Evolutionary conservation across 2,888 invertebrate species (phyloP), one percentile per base, ranked within the genome.

Genomic region (Carpatolechia fugitivella): DNA sequence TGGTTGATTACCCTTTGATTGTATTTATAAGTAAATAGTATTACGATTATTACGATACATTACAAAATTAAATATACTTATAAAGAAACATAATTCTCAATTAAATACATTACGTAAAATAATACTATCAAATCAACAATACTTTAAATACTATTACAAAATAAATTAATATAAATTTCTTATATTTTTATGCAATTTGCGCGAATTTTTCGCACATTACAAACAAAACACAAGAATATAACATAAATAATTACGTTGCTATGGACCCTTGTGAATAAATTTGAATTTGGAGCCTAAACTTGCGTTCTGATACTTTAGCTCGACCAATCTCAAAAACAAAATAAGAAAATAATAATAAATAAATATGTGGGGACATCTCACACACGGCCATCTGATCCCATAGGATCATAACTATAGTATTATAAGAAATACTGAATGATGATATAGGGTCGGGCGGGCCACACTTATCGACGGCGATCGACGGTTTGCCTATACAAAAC

Each of bases 251-350:
- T 29, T 0, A 4, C 16, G 58, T 59, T 29, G 52, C 48, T 54
- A 63, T 60, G 47, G 56, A 56, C 33, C 16, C 16, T n/a, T 10
- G n/a, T n/a, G 16, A 48, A 8, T 31, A 10, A 11, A 14, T 49
- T 49, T 35, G 3, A 44, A 61, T 59, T 61, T 58, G 38, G 61
- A 57, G 33, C 56, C 52, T 44, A 20, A 16, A 29, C n/a, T 3
- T 35, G 5, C 20, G 14, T 53, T 56, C 35, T 30, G 48, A 47
- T 44, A 30, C 41, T n/a, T n/a, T n/a, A n/a, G n/a, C n/a, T n/a
- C n/a, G n/a, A n/a, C n/a, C n/a, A n/a, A n/a, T n/a, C n/a, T n/a
- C n/a, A n/a, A n/a, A n/a, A n/a, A n/a, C n/a, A n/a, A n/a, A n/a
- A n/a, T n/a, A n/a, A n/a, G n/a, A n/a, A n/a, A n/a, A n/a, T n/a